Conservation (phyloP, 2,113 vertebrate genomes). For the Macroglossus sobrinus region DNA sequence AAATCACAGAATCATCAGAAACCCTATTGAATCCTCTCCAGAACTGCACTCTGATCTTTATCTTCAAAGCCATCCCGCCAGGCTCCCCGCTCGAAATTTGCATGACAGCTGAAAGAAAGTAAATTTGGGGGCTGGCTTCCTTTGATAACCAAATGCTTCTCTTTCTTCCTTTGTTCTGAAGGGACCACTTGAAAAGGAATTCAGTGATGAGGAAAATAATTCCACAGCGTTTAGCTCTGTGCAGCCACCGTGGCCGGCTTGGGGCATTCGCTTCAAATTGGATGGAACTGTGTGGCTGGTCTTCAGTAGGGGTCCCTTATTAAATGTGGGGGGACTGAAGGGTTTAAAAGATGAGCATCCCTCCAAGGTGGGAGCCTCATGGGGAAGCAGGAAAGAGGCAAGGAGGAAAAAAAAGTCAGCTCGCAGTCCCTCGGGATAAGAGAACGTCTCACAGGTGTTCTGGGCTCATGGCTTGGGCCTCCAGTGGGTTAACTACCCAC, state of each 20-base stretch:
- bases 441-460: too few relatives aligned
- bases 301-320: not conserved
- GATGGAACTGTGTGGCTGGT: not conserved
- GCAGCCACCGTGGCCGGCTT: not conserved
- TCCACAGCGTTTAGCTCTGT: not conserved
- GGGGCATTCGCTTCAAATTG: not conserved
- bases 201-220: constrained; percentile 47
- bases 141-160: constrained; percentile 66
- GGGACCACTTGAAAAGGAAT: constrained; percentile 21
- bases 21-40: not conserved
- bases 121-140: constrained; percentile 48
- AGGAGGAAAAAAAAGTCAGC: not conserved
- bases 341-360: not conserved
- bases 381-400: not conserved
- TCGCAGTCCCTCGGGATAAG: too few relatives aligned
- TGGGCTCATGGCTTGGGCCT: not conserved
- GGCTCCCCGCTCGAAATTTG: constrained; percentile 46
- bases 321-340: not conserved
- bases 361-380: rapidly evolving
- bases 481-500: not conserved
- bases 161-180: constrained; percentile 43
- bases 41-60: constrained; percentile 4
- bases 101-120: constrained; percentile 44
- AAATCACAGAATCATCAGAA: constrained; percentile 44
- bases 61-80: constrained; percentile 53